Evolutionary conservation across 2,113 vertebrate genomes (phyloP).

Genomic region (Microtus pennsylvanicus): DNA sequence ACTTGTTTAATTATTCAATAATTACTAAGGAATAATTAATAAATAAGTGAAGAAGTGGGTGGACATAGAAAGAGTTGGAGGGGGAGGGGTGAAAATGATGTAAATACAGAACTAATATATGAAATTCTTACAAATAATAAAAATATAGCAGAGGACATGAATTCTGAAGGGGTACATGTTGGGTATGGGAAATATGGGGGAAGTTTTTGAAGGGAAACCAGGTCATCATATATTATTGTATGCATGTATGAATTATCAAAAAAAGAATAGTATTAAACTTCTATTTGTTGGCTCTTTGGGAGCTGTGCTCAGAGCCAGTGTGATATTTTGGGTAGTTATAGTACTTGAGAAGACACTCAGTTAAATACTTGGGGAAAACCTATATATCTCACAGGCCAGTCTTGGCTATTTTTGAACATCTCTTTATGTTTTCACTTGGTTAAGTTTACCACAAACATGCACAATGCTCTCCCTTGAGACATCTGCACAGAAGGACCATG

Average conservation of each 20-base stretch:
- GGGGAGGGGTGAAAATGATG: neutral
- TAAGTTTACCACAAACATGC: constrained; percentile 41
- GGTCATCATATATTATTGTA: neutral
- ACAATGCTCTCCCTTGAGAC: constrained; percentile 41
- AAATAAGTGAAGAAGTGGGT: too few species aligned
- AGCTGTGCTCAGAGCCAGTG: neutral
- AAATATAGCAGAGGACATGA: neutral
- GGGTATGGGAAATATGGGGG: neutral
- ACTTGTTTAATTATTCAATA: neutral
- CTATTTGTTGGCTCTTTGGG: constrained; percentile 11
- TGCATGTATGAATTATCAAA: neutral
- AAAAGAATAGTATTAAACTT: neutral
- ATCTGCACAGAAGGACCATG: constrained; percentile 52
- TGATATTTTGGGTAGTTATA: constrained; percentile 30
- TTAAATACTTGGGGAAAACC: constrained; percentile 42
- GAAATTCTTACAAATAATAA: neutral
- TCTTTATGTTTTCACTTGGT: constrained; percentile 44
- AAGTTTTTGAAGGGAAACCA: neutral
- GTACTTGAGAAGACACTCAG: constrained; percentile 58
- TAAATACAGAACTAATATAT: neutral
- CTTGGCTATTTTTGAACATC: constrained; percentile 60
- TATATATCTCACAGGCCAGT: neutral
- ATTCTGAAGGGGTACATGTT: neutral
- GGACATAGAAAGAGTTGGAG: neutral
- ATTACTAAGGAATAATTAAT: neutral